Conservation (phyloP, 2,888 invertebrate genomes). For the Lepidochrysops patricia region DNA sequence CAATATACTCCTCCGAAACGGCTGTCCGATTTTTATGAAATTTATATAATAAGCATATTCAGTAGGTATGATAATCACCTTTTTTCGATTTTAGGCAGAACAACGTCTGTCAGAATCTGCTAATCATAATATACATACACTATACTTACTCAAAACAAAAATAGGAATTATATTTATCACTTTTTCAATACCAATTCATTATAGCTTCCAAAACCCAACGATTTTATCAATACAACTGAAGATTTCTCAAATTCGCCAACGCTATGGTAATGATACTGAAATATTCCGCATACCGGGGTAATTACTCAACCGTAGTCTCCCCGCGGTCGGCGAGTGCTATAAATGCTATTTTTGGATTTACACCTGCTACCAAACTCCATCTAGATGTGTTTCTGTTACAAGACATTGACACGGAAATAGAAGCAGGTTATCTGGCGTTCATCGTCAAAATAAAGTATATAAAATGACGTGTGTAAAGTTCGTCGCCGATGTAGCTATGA, state of each 20-base stretch:
- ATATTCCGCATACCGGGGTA: constrained; percentile 12
- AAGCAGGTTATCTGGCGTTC: background rate
- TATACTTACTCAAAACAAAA: too few relatives aligned
- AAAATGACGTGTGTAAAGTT: too few relatives aligned
- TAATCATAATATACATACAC: too few relatives aligned
- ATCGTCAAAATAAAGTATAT: background rate
- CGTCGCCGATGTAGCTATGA: too few relatives aligned
- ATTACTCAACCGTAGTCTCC: constrained; percentile 11
- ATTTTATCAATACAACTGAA: background rate
- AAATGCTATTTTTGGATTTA: constrained; percentile 14
- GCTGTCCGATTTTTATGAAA: too few relatives aligned
- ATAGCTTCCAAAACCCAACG: background rate
- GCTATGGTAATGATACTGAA: constrained; percentile 10
- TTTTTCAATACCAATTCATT: background rate
- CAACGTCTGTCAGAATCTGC: too few relatives aligned
- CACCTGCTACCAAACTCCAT: constrained; percentile 25
- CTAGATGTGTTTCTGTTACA: constrained; percentile 46
- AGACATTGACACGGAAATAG: constrained; percentile 45
- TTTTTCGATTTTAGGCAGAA: too few relatives aligned
- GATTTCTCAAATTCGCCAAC: constrained; percentile 7
- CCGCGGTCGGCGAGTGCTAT: constrained; percentile 6
- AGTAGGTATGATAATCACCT: too few relatives aligned
- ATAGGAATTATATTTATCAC: too few relatives aligned
- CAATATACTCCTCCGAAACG: too few relatives aligned
- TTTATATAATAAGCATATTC: too few relatives aligned